phyloP scores from a whole-genome alignment of 1,140 invertebrate species.

The Drosophila obscura region DNA sequence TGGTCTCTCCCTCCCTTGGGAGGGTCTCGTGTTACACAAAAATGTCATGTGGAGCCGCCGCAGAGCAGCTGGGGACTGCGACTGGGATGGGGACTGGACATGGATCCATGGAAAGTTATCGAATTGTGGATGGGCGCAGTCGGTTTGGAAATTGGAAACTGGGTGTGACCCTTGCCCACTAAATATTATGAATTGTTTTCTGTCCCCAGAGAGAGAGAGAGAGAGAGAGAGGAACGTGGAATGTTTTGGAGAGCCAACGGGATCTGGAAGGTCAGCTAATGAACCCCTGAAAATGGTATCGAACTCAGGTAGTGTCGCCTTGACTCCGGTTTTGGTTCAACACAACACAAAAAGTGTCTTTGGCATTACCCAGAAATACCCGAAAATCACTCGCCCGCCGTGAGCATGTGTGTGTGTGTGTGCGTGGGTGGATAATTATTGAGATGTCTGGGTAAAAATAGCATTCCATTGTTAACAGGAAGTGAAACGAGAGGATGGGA shows the following conservation, averaged over 20 bases:
- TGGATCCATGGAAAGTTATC: constrained; percentile 56
- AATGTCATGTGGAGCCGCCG: constrained; percentile 53
- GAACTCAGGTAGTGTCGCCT: constrained; percentile 69
- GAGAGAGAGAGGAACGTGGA: constrained; percentile 3
- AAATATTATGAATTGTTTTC: constrained; percentile 5
- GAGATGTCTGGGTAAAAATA: constrained; percentile 67
- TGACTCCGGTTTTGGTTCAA: constrained; percentile 64
- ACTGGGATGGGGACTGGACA: not conserved
- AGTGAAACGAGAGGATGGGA: constrained; percentile 58
- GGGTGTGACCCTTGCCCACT: constrained; percentile 42
- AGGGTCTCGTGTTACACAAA: constrained; percentile 39
- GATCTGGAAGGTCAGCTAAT: constrained; percentile 36
- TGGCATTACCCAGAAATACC: constrained; percentile 52
- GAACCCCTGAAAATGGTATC: constrained; percentile 25
- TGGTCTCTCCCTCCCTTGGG: constrained; percentile 28
- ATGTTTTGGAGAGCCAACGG: constrained; percentile 30
- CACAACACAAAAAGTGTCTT: constrained; percentile 15
- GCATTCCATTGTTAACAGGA: constrained; percentile 50
- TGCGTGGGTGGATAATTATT: constrained; percentile 42
- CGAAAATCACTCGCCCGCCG: constrained; percentile 30
- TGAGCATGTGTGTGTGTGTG: constrained; percentile 6
- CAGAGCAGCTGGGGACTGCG: constrained; percentile 41
- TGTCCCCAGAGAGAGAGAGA: constrained; percentile 3
- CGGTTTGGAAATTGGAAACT: constrained; percentile 51
- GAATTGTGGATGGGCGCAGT: constrained; percentile 46